These are phyloP conservation scores for Sebastes reedi DNA, from an alignment of 2,797 vertebrate species.

Conservation along the genomic window DNA sequence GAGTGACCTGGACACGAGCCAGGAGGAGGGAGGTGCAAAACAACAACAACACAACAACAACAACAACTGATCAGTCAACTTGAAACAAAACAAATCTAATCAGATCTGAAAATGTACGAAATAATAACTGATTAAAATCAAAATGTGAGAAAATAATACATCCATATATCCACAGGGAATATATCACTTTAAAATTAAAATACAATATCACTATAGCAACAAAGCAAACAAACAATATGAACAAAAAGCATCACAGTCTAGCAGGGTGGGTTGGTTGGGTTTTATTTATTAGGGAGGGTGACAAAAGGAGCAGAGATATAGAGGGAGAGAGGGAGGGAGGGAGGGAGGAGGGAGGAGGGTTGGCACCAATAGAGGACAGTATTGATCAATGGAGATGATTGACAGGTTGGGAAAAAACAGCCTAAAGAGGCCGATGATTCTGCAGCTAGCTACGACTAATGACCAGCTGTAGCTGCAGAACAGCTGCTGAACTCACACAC, in stretches of 20 bases:
- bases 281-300: constrained; percentile 10
- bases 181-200: constrained; percentile 57
- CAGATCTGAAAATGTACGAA: constrained; percentile 59
- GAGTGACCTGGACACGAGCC: constrained; percentile 86
- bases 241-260: constrained; percentile 47
- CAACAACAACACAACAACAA: constrained; percentile 86
- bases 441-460: constrained; percentile 63
- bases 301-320: constrained; percentile 41
- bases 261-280: constrained; percentile 16
- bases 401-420: constrained; percentile 48
- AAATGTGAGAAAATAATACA: constrained; percentile 66
- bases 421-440: constrained; percentile 47
- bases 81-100: constrained; percentile 77
- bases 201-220: constrained; percentile 28
- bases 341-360: constrained; percentile 1
- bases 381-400: constrained; percentile 49
- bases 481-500: constrained; percentile 58
- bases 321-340: not conserved
- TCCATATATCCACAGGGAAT: constrained; percentile 73
- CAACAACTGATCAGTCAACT: constrained; percentile 82
- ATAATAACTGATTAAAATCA: constrained; percentile 61
- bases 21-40: constrained; percentile 82
- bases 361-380: constrained; percentile 36
- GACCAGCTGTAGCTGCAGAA: constrained; percentile 53
- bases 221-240: constrained; percentile 61